phyloP scores from a whole-genome alignment of 2,797 vertebrate genomes.

The Champsocephalus esox region DNA sequence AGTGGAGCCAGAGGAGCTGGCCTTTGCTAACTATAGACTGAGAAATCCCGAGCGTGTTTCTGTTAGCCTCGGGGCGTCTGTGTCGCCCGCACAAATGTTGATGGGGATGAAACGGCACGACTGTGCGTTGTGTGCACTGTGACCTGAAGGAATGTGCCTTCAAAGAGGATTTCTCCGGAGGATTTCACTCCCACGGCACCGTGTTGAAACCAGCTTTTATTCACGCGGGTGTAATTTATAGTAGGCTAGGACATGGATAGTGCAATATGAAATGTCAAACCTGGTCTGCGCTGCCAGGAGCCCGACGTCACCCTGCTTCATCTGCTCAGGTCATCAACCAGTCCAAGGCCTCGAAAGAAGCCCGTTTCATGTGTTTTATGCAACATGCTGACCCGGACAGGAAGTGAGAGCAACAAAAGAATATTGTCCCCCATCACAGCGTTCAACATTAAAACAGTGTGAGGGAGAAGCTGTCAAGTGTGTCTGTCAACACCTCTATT shows the following conservation, averaged over 20 bases:
- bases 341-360: slow-evolving; percentile 9
- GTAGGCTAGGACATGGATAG: slow-evolving; percentile 5
- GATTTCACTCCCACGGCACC: slow-evolving; percentile 50
- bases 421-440: slow-evolving; percentile 30
- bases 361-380: slow-evolving; percentile 7
- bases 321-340: slow-evolving; percentile 6
- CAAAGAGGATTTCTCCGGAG: slow-evolving; percentile 68
- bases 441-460: slow-evolving; percentile 78
- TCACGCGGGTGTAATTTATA: slow-evolving; percentile 35
- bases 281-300: slow-evolving; percentile 1
- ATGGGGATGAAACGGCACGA: slow-evolving; percentile 72
- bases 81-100: slow-evolving; percentile 82
- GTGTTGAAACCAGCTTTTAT: slow-evolving; percentile 43
- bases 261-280: slow-evolving; percentile 22
- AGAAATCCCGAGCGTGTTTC: slow-evolving; percentile 70
- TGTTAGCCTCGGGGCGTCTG: slow-evolving; percentile 71
- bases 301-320: background rate
- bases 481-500: slow-evolving; percentile 86
- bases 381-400: slow-evolving; percentile 8
- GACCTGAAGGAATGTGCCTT: slow-evolving; percentile 79
- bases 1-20: slow-evolving; percentile 65
- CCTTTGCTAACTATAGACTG: slow-evolving; percentile 76
- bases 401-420: slow-evolving; percentile 23
- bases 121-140: slow-evolving; percentile 75
- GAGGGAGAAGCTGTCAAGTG: slow-evolving; percentile 82